phyloP scores from a whole-genome alignment of 2,888 invertebrate genomes.

The Linnaemya vulpina region DNA sequence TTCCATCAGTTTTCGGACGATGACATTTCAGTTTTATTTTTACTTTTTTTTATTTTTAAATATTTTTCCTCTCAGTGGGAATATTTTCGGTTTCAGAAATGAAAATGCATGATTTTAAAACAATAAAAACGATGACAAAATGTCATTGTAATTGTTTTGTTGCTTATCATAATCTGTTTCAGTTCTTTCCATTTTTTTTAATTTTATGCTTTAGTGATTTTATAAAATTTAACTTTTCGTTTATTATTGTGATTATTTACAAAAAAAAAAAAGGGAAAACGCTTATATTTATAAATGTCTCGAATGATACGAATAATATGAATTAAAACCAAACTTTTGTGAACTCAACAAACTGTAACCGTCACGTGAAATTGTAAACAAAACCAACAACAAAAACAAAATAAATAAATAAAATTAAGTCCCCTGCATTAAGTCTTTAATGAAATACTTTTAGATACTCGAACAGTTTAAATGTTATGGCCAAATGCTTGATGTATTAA shows the following conservation, averaged over 20 bases:
- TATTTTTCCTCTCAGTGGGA: slow-evolving; percentile 52
- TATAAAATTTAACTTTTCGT: slow-evolving; percentile 62
- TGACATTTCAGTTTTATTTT: slow-evolving; percentile 4
- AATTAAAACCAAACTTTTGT: slow-evolving; percentile 31
- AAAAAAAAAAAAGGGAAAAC: slow-evolving; percentile 39
- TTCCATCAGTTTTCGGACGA: slow-evolving; percentile 6
- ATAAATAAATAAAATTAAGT: neutral
- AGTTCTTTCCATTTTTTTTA: slow-evolving; percentile 30
- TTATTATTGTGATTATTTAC: slow-evolving; percentile 59
- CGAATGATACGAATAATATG: slow-evolving; percentile 1
- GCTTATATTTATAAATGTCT: slow-evolving; percentile 44
- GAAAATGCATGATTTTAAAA: slow-evolving; percentile 63
- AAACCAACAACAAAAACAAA: neutral
- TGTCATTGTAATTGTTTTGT: slow-evolving; percentile 68
- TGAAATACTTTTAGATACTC: slow-evolving; percentile 30
- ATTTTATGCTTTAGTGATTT: slow-evolving; percentile 69
- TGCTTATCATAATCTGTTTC: slow-evolving; percentile 60
- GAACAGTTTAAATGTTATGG: neutral
- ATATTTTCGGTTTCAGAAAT: slow-evolving; percentile 23
- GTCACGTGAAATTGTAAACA: slow-evolving; percentile 63
- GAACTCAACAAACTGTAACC: slow-evolving; percentile 66
- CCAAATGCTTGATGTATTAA: slow-evolving; percentile 29
- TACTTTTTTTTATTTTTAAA: neutral
- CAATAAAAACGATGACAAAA: slow-evolving; percentile 68
- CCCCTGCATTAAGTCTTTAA: neutral